A percentile compares a stretch with the other conserved stretches of the same genome.
Conservation (phyloP, 53 echinoderm and acorn worm genomes). For the Stichopus horrens region DNA sequence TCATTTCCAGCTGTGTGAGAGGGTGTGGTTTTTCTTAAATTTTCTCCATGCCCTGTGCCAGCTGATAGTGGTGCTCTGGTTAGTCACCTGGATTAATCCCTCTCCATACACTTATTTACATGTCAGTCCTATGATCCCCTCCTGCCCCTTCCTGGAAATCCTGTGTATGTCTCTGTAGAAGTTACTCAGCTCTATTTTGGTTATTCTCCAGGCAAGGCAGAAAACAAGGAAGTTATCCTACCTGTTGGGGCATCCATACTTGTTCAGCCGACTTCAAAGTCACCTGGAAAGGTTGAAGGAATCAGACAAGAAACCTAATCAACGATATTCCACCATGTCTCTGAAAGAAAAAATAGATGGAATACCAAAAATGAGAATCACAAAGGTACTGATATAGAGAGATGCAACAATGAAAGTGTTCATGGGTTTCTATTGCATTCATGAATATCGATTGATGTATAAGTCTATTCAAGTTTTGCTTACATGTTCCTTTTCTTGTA, state of each 20-base stretch:
- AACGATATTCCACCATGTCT: slow-evolving; percentile 4
- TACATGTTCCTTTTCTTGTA: not conserved
- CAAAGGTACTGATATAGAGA: not conserved
- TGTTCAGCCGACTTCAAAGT: slow-evolving; percentile 8
- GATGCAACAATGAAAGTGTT: no score
- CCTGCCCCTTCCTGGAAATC: no score
- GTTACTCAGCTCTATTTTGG: not conserved
- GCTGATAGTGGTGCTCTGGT: no score
- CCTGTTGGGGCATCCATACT: not conserved
- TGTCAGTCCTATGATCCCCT: no score
- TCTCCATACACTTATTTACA: no score
- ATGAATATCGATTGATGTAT: no score
- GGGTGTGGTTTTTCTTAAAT: no score
- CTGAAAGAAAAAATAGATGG: not conserved
- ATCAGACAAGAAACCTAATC: not conserved
- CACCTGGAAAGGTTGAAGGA: slow-evolving; percentile 25
- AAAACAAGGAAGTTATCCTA: slow-evolving; percentile 5
- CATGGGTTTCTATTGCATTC: no score
- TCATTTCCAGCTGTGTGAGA: no score
- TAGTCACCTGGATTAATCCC: no score
- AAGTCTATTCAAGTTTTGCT: not conserved
- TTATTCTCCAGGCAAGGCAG: not conserved
- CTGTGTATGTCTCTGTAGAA: no score
- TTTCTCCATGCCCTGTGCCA: no score
- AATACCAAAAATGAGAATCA: not conserved